These are phyloP conservation scores for Drosophila kuntzei DNA, from an alignment of 2,888 invertebrate species.

Conservation along the genomic window DNA sequence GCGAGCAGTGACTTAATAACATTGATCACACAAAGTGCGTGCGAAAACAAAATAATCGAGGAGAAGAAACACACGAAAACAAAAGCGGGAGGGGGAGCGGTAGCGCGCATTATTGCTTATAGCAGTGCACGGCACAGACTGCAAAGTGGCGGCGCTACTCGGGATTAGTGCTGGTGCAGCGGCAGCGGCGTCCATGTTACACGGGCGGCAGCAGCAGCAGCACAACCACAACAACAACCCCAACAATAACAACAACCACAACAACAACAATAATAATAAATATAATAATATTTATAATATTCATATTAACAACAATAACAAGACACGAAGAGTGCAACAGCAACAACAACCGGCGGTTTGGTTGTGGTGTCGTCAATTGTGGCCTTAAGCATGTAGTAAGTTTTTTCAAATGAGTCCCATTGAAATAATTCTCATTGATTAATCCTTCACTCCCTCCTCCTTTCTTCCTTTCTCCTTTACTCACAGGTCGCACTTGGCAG, in stretches of 20 bases:
- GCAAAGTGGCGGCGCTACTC: slow-evolving; percentile 81
- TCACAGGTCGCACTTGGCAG: slow-evolving; percentile 57
- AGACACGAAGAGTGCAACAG: slow-evolving; percentile 35
- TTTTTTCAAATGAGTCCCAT: slow-evolving; percentile 14
- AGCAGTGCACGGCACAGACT: slow-evolving; percentile 75
- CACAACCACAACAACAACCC: slow-evolving; percentile 58
- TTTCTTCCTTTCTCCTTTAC: not conserved
- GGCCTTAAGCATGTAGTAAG: slow-evolving; percentile 84
- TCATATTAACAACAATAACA: slow-evolving; percentile 41
- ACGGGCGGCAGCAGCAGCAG: slow-evolving; percentile 70
- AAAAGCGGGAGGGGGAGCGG: slow-evolving; percentile 29
- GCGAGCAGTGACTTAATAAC: slow-evolving; percentile 30
- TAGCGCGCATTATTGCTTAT: slow-evolving; percentile 64
- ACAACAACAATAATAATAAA: slow-evolving; percentile 40
- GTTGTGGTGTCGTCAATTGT: slow-evolving; percentile 79
- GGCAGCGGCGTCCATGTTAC: slow-evolving; percentile 76
- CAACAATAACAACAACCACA: slow-evolving; percentile 44
- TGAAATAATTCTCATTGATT: slow-evolving; percentile 18
- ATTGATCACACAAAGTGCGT: slow-evolving; percentile 61
- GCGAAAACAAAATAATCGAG: slow-evolving; percentile 60
- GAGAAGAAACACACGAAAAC: slow-evolving; percentile 40
- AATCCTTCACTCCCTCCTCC: slow-evolving; percentile 3
- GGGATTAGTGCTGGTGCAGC: slow-evolving; percentile 77
- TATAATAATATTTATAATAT: slow-evolving; percentile 15
- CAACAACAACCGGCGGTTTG: slow-evolving; percentile 71